Conservation (phyloP, 2,888 invertebrate species). For the Acanthosepion lycidas region DNA sequence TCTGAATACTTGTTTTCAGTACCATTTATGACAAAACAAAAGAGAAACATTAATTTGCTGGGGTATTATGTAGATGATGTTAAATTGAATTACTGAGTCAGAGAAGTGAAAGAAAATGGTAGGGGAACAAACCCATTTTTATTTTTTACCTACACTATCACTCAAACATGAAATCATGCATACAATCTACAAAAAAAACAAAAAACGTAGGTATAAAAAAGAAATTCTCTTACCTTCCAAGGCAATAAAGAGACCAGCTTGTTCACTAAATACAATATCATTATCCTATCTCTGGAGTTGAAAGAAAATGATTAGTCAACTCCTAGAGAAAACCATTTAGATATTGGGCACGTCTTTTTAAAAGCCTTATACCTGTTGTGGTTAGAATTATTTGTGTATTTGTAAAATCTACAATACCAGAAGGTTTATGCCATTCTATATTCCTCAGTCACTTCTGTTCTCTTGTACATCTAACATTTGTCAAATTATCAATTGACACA, state of each 20-base stretch:
- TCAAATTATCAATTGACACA: background rate
- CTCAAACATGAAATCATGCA: background rate
- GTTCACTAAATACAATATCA: background rate
- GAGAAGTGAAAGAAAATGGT: background rate
- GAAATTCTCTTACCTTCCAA: background rate
- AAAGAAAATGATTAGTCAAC: background rate
- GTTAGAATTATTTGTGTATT: background rate
- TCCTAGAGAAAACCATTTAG: background rate
- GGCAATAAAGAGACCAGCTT: background rate
- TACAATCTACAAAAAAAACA: background rate
- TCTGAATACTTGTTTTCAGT: background rate
- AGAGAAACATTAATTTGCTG: background rate
- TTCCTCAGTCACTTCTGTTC: background rate
- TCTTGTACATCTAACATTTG: background rate
- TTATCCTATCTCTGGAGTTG: background rate
- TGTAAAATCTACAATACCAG: background rate
- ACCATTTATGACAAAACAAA: background rate
- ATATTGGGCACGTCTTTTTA: background rate
- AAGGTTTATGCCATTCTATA: background rate
- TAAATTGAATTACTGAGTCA: background rate
- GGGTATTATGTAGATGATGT: background rate
- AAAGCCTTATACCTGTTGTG: background rate
- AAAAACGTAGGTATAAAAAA: background rate
- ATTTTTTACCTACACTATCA: background rate
- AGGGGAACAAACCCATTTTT: too few relatives aligned